Evolutionary conservation across 2,797 vertebrate species (phyloP).

Genomic region (Platyrinchus mystaceus): DNA sequence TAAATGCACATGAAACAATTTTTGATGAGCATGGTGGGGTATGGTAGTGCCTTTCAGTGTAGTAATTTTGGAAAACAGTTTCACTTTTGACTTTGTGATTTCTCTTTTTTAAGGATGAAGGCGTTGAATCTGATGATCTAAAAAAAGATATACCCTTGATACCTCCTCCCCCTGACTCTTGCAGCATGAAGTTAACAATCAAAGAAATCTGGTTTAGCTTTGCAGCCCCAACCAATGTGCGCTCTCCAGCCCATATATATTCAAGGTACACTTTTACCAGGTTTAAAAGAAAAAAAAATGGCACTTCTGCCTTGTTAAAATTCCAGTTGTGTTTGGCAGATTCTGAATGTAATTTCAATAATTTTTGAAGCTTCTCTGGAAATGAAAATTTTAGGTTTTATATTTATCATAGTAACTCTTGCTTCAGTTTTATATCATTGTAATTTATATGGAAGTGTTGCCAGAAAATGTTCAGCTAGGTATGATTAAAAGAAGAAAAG

Average conservation of each 20-base stretch:
- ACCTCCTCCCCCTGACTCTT: conserved; percentile 97
- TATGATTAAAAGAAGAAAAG: neutral
- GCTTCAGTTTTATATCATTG: neutral
- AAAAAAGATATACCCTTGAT: conserved; percentile 96
- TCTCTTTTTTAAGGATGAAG: conserved; percentile 86
- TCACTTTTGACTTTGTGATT: neutral
- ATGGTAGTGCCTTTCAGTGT: neutral
- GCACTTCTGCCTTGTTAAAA: neutral
- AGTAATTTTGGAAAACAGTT: neutral
- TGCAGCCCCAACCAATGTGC: conserved; percentile 96
- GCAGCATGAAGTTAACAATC: conserved; percentile 98
- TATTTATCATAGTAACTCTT: neutral
- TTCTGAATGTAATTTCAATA: neutral
- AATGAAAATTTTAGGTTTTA: neutral
- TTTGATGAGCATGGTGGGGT: neutral
- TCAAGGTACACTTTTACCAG: conserved; percentile 81
- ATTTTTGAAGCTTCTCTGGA: neutral
- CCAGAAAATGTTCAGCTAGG: neutral
- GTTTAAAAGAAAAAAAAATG: neutral
- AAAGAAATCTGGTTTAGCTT: conserved; percentile 99
- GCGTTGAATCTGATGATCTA: conserved; percentile 96
- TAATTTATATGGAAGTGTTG: neutral
- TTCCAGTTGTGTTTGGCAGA: neutral
- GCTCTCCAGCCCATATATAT: conserved; percentile 86
- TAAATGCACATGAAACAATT: neutral